Evolutionary conservation across 2,888 invertebrate genomes (phyloP).

Genomic region (Pachliopta kotzebuea): DNA sequence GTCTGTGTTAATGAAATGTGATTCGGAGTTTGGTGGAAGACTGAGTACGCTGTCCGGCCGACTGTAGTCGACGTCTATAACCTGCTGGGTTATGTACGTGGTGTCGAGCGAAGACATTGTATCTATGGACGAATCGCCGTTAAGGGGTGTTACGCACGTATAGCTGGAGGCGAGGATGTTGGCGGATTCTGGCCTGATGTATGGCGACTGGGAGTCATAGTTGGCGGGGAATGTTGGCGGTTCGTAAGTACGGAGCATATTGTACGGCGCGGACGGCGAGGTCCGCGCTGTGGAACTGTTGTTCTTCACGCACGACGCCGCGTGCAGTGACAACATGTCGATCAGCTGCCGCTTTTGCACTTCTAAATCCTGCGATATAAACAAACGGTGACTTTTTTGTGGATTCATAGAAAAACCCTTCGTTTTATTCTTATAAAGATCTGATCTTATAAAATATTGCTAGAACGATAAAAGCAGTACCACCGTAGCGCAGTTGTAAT

Average conservation of each 20-base stretch:
- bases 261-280: constrained; percentile 67
- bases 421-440: too few species aligned
- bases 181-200: constrained; percentile 76
- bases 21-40: constrained; percentile 57
- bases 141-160: constrained; percentile 64
- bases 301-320: constrained; percentile 84
- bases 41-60: constrained; percentile 73
- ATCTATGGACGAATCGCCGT: constrained; percentile 66
- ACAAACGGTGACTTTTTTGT: not conserved
- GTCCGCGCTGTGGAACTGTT: constrained; percentile 60
- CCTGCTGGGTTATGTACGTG: constrained; percentile 61
- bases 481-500: too few species aligned
- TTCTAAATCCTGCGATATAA: constrained; percentile 84
- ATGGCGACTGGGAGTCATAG: constrained; percentile 72
- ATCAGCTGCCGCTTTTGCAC: constrained; percentile 88
- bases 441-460: too few species aligned
- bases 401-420: too few species aligned
- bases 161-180: constrained; percentile 76
- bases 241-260: constrained; percentile 69
- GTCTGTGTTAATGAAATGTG: constrained; percentile 61
- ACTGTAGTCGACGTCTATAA: constrained; percentile 64
- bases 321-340: constrained; percentile 89
- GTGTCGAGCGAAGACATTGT: constrained; percentile 65
- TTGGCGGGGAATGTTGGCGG: constrained; percentile 68
- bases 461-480: too few species aligned